Evolutionary conservation across 1,140 invertebrate genomes (phyloP).

Genomic region (Cheumatopsyche charites): DNA sequence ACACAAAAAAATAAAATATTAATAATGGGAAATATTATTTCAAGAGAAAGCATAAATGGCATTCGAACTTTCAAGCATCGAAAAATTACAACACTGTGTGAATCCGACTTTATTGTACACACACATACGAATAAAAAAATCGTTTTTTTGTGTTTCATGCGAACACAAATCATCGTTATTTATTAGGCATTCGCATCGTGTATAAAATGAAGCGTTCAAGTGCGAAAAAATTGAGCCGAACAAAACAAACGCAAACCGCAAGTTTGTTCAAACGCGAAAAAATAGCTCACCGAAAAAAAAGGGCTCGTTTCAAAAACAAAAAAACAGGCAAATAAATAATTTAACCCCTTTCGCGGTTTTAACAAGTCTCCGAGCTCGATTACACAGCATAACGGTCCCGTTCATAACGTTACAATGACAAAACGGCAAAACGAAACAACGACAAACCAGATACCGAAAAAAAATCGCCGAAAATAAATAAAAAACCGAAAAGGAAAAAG

Average conservation of each 20-base stretch:
- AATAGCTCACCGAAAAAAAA: conserved; percentile 13
- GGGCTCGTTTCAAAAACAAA: neutral
- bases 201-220: no score
- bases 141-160: no score
- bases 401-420: conserved; percentile 31
- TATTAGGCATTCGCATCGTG: no score
- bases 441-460: neutral
- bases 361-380: conserved; percentile 34
- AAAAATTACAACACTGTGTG: no score
- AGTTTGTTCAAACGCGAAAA: conserved; percentile 25
- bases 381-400: conserved; percentile 27
- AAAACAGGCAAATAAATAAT: conserved; percentile 29
- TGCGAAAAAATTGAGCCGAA: neutral
- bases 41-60: no score
- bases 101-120: no score
- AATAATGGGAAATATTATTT: no score
- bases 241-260: conserved; percentile 24
- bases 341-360: conserved; percentile 32
- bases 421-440: conserved; percentile 25
- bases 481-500: neutral
- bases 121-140: no score
- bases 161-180: no score
- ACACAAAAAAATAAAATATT: no score
- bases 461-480: neutral
- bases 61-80: no score